Percentiles rank a stretch among this genome's conserved stretches.
These are phyloP conservation scores for Eulacestoma nigropectus DNA, from an alignment of 2,113 vertebrate genomes.

Conservation along the genomic window DNA sequence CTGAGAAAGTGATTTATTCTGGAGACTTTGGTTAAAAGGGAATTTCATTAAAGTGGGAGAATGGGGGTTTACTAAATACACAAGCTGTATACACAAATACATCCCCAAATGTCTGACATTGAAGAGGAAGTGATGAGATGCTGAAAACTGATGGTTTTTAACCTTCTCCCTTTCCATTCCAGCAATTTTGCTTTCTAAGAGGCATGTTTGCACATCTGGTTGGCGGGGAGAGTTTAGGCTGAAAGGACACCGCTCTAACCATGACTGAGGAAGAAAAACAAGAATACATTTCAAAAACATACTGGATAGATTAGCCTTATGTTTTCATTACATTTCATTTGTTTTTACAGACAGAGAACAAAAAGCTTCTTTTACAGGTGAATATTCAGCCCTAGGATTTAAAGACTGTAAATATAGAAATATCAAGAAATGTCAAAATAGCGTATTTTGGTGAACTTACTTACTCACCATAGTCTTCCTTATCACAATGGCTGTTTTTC, in stretches of 20 bases:
- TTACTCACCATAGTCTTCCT: not conserved
- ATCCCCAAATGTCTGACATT: not conserved
- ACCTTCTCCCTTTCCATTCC: not conserved
- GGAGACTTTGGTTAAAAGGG: not conserved
- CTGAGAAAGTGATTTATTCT: not conserved
- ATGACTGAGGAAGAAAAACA: conserved; percentile 34
- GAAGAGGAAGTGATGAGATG: not conserved
- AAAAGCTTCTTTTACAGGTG: conserved; percentile 20
- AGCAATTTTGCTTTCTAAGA: conserved; percentile 28
- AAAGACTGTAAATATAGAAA: conserved; percentile 16
- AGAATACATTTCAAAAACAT: conserved; percentile 44
- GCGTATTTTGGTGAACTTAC: not conserved
- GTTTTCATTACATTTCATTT: conserved; percentile 10
- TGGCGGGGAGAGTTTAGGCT: conserved; percentile 51
- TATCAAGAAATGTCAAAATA: not conserved
- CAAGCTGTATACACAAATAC: not conserved
- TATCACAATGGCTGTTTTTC: not conserved
- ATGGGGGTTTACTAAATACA: not conserved
- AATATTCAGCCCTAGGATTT: not conserved
- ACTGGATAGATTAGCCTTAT: conserved; percentile 39
- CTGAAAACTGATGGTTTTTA: conserved; percentile 2
- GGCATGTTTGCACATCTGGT: conserved; percentile 57
- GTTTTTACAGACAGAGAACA: conserved; percentile 32
- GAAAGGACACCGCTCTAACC: conserved; percentile 47
- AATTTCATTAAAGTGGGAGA: not conserved